Evolutionary conservation across 2,888 invertebrate species (phyloP).

Genomic region (Zygaena filipendulae): DNA sequence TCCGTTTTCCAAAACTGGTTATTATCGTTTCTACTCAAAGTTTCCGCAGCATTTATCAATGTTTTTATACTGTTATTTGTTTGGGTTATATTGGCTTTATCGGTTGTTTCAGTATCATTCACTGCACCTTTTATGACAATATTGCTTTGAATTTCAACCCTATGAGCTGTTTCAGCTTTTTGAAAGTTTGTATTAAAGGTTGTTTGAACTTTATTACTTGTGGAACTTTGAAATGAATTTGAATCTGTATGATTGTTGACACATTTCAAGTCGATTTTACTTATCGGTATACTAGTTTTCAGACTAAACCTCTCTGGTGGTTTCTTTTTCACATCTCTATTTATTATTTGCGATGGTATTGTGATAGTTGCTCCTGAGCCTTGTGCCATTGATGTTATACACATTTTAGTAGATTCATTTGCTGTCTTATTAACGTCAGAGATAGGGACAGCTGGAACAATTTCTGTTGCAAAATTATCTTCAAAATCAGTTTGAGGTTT

Average conservation of each 20-base stretch:
- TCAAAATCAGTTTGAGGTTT: slow-evolving; percentile 43
- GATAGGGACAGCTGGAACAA: slow-evolving; percentile 28
- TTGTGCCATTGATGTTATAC: slow-evolving; percentile 38
- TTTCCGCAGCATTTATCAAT: slow-evolving; percentile 45
- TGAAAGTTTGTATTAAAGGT: slow-evolving; percentile 29
- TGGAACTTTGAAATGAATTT: slow-evolving; percentile 26
- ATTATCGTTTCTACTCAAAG: slow-evolving; percentile 42
- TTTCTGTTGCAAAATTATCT: slow-evolving; percentile 46
- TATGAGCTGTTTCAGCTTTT: slow-evolving; percentile 23
- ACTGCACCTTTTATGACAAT: slow-evolving; percentile 44
- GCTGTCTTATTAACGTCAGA: slow-evolving; percentile 23
- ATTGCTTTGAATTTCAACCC: slow-evolving; percentile 55
- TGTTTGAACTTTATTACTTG: slow-evolving; percentile 20
- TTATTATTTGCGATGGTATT: slow-evolving; percentile 23
- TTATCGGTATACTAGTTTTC: slow-evolving; percentile 61
- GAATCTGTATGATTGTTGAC: slow-evolving; percentile 34
- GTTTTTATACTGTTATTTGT: slow-evolving; percentile 32
- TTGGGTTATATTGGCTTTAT: slow-evolving; percentile 15
- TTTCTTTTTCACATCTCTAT: slow-evolving; percentile 42
- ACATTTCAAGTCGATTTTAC: slow-evolving; percentile 57
- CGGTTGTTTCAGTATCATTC: slow-evolving; percentile 29
- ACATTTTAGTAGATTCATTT: slow-evolving; percentile 36
- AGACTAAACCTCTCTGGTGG: slow-evolving; percentile 45
- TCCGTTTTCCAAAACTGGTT: slow-evolving; percentile 35
- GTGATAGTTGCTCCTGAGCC: slow-evolving; percentile 40